Conservation (phyloP, 2,888 invertebrate genomes). For the Erebia palarica region DNA sequence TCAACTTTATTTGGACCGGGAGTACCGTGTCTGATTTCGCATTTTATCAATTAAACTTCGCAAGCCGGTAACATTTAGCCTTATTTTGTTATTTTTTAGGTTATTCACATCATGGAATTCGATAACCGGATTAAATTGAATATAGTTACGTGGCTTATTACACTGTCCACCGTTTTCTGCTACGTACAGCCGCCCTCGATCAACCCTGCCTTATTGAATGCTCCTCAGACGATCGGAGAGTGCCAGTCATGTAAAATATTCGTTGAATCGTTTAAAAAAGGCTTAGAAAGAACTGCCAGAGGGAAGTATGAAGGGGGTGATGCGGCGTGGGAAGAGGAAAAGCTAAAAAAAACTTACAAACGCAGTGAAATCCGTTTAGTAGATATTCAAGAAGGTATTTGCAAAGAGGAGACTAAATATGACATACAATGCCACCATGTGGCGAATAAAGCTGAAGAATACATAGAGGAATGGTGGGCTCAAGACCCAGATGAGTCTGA, state of each 20-base stretch:
- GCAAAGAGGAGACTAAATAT: constrained; percentile 87
- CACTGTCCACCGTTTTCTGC: constrained; percentile 49
- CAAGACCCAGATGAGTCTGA: constrained; percentile 70
- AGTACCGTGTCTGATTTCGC: constrained; percentile 12
- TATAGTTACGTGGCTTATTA: constrained; percentile 30
- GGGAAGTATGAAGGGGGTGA: constrained; percentile 97
- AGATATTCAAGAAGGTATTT: constrained; percentile 95
- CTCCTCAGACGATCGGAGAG: constrained; percentile 84
- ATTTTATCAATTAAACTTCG: constrained; percentile 25
- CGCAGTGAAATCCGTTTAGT: constrained; percentile 94
- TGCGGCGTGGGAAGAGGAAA: constrained; percentile 96
- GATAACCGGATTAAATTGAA: constrained; percentile 38
- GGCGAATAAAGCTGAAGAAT: constrained; percentile 91
- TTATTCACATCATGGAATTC: constrained; percentile 48
- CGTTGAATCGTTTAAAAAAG: constrained; percentile 90
- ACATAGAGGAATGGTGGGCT: constrained; percentile 95
- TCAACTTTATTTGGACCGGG: neutral
- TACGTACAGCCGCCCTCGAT: constrained; percentile 55
- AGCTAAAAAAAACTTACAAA: constrained; percentile 90
- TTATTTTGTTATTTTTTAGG: constrained; percentile 52
- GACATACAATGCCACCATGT: constrained; percentile 92
- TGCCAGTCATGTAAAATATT: constrained; percentile 90
- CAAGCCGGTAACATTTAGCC: constrained; percentile 21
- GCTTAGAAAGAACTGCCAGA: constrained; percentile 90
- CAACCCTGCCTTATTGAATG: constrained; percentile 57